Percentiles rank a stretch among this genome's conserved stretches.
Conservation (phyloP, 2,113 vertebrate species). For the Mixornis gularis region DNA sequence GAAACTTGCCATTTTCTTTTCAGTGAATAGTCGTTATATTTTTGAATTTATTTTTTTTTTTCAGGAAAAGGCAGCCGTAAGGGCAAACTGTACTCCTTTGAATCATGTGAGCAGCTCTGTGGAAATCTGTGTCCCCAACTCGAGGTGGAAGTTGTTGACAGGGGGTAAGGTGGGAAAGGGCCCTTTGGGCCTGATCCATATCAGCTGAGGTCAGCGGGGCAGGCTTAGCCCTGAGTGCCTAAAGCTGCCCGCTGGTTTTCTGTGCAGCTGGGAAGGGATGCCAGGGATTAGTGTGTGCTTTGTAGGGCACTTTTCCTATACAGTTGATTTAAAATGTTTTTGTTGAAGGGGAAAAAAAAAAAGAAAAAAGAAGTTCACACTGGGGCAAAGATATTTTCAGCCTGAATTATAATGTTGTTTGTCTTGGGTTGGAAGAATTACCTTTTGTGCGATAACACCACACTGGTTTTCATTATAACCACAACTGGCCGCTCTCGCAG, state of each 20-base stretch:
- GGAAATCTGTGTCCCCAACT: background rate
- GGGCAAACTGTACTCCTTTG: background rate
- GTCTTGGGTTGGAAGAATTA: conserved; percentile 27
- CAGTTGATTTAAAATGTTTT: background rate
- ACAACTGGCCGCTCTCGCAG: background rate
- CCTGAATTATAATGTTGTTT: conserved; percentile 16
- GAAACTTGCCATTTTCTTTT: background rate
- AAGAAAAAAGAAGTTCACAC: background rate
- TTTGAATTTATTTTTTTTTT: background rate
- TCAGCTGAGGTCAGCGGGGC: background rate
- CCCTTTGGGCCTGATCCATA: background rate
- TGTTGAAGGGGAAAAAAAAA: background rate
- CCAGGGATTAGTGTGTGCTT: background rate
- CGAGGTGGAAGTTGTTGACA: background rate
- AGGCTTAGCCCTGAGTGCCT: background rate
- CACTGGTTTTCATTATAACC: background rate
- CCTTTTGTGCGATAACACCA: conserved; percentile 6
- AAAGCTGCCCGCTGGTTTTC: background rate
- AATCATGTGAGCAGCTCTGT: background rate
- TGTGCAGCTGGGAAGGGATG: background rate
- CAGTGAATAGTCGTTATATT: background rate
- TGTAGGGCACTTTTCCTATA: background rate
- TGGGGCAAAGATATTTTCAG: background rate
- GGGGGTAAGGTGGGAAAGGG: background rate
- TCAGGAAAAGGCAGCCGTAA: background rate